Base-by-base conservation (phyloP, 2,113 vertebrate species). In the Pimephales promelas region DNA sequence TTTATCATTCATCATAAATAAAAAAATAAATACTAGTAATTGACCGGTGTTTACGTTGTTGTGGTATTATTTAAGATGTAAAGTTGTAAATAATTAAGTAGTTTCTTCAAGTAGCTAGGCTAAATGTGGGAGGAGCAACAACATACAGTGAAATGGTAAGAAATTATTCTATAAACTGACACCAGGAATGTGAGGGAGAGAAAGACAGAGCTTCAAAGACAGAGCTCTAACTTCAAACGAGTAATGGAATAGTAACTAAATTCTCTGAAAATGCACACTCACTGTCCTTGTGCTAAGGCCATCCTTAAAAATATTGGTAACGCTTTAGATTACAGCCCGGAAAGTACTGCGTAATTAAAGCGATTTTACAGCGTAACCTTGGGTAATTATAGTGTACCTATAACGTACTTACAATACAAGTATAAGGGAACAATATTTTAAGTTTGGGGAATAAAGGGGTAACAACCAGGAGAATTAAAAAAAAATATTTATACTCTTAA, bases 201-300 rank as follows among this genome's bases (percentile, higher is more conserved):
- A 47, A 22, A 73, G 2, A 72, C 31, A 34, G 36, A 40, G 36
- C 7, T 40, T 40, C 36, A 40, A 40, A 40, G 36, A 40, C 6
- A 26, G 43, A 49, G 13, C 24, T 22, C 40, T 72, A 26, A 13
- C 26, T 72, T 72, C n/a, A n/a, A 72, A 47, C 47, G 40, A 47
- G 40, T 26, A 47, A n/a, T 72, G 47, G 11, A 72, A 72, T 47
- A 72, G 40, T 47, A 47, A 72, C 70, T 16, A 72, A 72, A 8
- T 47, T 47, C 40, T 72, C 70, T 26, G 70, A 72, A 72, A 72
- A 47, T 47, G 43, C 70, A 72, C 70, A 72, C n/a, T 70, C 34
- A 26, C 70, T 47, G 70, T 16, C 40, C 70, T 16, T 24, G 36
- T 47, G 43, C 70, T 72, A n/a, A n/a, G n/a, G n/a, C n/a, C n/a